Base-by-base conservation (phyloP, 2,888 invertebrate species). In the Drosophila lacicola region DNA sequence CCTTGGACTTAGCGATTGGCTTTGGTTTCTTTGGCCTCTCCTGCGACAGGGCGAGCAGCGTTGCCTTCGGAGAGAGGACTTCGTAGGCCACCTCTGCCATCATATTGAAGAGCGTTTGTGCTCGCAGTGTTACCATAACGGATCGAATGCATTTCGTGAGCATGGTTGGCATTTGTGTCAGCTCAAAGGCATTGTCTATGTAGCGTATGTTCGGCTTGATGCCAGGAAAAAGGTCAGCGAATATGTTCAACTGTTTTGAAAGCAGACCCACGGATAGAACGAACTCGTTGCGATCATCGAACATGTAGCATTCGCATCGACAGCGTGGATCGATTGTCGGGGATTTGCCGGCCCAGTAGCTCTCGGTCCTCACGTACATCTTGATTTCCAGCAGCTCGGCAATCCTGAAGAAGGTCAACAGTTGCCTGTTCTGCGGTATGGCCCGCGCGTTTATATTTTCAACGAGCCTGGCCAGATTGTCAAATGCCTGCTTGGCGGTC, bases 251-350 rank as follows among this genome's bases (percentile, higher is more conserved):
- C 46, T 57, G 54, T 0, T n/a, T 34, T 8, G 8, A 19, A 2
- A 46, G 36, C n/a, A 74, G 2, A 0, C 53, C 54, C 0, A 74
- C 29, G 4, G 64, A 57, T 0, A 54, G 36, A 2, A 74, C 17
- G 13, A 45, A 65, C 10, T 74, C 74, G 3, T 42, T 44, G 0
- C 60, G 57, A 39, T 74, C 64, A n/a, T 61, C 61, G 21, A 54
- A 64, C 11, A 64, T 19, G 17, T 39, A 74, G 39, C 74, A 69
- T 2, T 74, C 74, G 4, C 74, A 3, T 5, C 63, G 69, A 41
- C 37, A 65, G 4, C 64, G 64, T 2, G 33, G 49, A 11, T 54
- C 14, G 0, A 5, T 3, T 0, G 53, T 47, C 0, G 34, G 13
- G 0, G 34, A 0, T 0, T 0, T 9, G n/a, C 33, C 33, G 3